Base-by-base conservation (phyloP, 2,797 vertebrate species). In the Spizella passerina region DNA sequence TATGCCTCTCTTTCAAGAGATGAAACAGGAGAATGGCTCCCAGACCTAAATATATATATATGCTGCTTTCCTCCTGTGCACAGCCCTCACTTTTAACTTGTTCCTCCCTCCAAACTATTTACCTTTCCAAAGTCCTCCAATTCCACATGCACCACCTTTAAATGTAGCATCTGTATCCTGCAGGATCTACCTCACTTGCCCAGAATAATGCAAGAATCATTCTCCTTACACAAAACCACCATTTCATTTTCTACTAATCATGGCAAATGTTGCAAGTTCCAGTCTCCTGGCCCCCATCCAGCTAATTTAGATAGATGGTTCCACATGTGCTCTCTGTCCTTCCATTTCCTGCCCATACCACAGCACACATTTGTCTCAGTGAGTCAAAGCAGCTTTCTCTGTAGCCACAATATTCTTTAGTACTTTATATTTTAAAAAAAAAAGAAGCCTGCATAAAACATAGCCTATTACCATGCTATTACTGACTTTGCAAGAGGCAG, bases 241-340 rank as follows among this genome's bases (percentile, higher is more conserved):
- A 50, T 68, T 91, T 94, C 50, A 52, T 89, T 94, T 96, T 80
- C 84, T 70, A 49, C 72, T 82, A 92, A 95, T 93, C 86, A 56
- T 0, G 41, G 86, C 57, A 85, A 87, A 89, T 43, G 69, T n/a
- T 86, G 82, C 61, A 66, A 76, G 86, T 88, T 63, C 82, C 90
- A 93, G 79, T 38, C 83, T 81, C 82, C 93, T 95, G 96, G 93
- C 86, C 66, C 60, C 52, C 49, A 46, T 61, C 86, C 81, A 95
- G 95, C 88, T 94, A 88, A 96, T 94, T 93, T 81, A 89, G 95
- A 93, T 78, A 91, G 92, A 94, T 92, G 82, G 92, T 73, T 96
- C 94, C 94, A 94, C 79, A 94, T 93, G 90, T 93, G 94, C 90
- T 90, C 93, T 83, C 88, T 76, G 91, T 95, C 79, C 81, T 88